Evolutionary conservation across 2,888 invertebrate genomes (phyloP).

Genomic region (Drosophila pegasa): DNA sequence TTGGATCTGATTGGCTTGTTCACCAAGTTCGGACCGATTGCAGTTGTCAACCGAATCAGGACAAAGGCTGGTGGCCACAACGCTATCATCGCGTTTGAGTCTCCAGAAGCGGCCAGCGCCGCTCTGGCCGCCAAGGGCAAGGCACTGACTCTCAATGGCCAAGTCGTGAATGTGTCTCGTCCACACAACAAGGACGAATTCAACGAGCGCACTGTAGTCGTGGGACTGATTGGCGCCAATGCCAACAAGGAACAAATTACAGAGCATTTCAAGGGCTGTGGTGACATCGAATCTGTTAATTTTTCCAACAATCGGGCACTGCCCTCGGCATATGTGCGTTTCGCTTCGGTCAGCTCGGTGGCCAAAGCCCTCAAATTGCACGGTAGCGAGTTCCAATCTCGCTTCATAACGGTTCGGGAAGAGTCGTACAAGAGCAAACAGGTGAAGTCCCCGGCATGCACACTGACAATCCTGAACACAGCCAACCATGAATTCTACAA

Average conservation of each 20-base stretch:
- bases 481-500: conserved; percentile 47
- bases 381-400: conserved; percentile 57
- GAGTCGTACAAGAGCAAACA: neutral
- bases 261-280: conserved; percentile 63
- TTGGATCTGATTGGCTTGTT: conserved; percentile 66
- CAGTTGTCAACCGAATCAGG: conserved; percentile 45
- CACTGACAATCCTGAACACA: conserved; percentile 61
- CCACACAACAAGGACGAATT: neutral
- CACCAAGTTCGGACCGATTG: conserved; percentile 70
- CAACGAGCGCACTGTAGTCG: conserved; percentile 45
- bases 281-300: conserved; percentile 52
- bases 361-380: conserved; percentile 61
- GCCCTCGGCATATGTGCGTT: conserved; percentile 65
- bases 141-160: conserved; percentile 49
- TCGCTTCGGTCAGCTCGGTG: conserved; percentile 23
- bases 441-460: conserved; percentile 41
- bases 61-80: conserved; percentile 25
- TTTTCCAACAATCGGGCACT: conserved; percentile 39
- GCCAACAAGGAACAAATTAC: conserved; percentile 52
- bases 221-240: conserved; percentile 50
- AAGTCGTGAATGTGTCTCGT: conserved; percentile 33
- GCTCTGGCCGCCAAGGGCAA: conserved; percentile 62
- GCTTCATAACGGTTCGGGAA: conserved; percentile 60
- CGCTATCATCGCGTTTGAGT: conserved; percentile 60
- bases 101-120: conserved; percentile 55